These are phyloP conservation scores for Molanna angustata DNA, from an alignment of 2,888 invertebrate species.

Conservation along the genomic window DNA sequence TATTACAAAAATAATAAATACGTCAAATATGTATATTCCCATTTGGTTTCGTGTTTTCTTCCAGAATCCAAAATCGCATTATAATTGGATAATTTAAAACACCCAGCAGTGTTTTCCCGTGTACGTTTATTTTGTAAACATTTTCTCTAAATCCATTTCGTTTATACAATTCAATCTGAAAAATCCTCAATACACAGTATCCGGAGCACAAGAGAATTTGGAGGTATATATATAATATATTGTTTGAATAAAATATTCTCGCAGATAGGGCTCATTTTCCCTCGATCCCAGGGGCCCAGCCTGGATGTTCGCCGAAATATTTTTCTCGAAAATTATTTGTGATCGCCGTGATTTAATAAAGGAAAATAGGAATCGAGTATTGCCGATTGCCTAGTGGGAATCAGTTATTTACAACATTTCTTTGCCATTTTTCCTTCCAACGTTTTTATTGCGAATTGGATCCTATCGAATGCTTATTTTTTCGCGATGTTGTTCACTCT, in stretches of 20 bases:
- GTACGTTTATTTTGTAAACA: no score
- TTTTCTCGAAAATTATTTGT: constrained; percentile 27
- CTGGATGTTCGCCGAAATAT: constrained; percentile 4
- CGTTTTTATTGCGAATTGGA: no score
- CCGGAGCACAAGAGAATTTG: constrained; percentile 1
- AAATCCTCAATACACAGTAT: not conserved
- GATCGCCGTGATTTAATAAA: constrained; percentile 29
- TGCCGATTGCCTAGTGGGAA: constrained; percentile 29
- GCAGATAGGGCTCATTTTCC: constrained; percentile 2
- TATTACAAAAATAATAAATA: no score
- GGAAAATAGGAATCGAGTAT: constrained; percentile 29
- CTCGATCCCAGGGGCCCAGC: not conserved
- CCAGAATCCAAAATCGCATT: no score
- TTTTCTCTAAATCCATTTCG: constrained; percentile 7
- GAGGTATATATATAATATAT: constrained; percentile 1
- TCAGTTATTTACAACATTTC: constrained; percentile 14
- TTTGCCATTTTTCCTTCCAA: constrained; percentile 2
- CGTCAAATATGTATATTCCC: no score
- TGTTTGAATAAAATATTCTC: constrained; percentile 8
- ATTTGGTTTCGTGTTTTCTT: no score
- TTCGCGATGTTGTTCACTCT: no score
- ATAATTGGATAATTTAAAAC: no score
- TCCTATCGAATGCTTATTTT: no score
- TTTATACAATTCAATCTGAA: constrained; percentile 10
- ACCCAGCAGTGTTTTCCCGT: no score